phyloP scores from a whole-genome alignment of 2,797 vertebrate genomes.

The Danio choprae region DNA sequence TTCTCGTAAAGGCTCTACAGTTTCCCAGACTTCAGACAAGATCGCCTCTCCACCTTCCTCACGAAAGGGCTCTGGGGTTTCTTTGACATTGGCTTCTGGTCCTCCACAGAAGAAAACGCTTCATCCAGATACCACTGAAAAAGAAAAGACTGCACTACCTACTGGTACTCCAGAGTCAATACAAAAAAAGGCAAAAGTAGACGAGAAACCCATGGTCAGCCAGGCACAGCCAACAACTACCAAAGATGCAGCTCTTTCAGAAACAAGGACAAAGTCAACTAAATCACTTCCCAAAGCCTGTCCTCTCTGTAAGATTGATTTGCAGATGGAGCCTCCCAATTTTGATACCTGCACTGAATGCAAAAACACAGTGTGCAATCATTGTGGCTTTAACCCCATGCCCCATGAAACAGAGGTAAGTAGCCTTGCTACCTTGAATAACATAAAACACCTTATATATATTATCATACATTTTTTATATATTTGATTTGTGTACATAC shows the following conservation, averaged over 20 bases:
- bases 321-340: conserved; percentile 87
- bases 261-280: conserved; percentile 39
- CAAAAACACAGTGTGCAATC: conserved; percentile 90
- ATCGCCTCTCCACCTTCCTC: conserved; percentile 65
- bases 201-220: conserved; percentile 55
- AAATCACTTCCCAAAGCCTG: conserved; percentile 73
- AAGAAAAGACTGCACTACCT: conserved; percentile 48
- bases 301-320: conserved; percentile 88
- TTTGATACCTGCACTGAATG: conserved; percentile 92
- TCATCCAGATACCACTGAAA: neutral
- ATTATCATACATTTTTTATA: neutral
- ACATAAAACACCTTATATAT: neutral
- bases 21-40: conserved; percentile 62
- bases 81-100: conserved; percentile 25
- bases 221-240: conserved; percentile 63
- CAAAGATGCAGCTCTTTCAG: conserved; percentile 58
- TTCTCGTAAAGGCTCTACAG: conserved; percentile 63
- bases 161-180: conserved; percentile 30
- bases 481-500: neutral
- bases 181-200: conserved; percentile 53
- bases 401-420: conserved; percentile 89
- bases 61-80: conserved; percentile 57
- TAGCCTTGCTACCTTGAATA: neutral
- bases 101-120: neutral
- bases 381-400: conserved; percentile 95